A percentile compares a stretch with the other conserved stretches of the same genome.
phyloP scores from a whole-genome alignment of 2,888 invertebrate genomes.

The Pachliopta kotzebuea region DNA sequence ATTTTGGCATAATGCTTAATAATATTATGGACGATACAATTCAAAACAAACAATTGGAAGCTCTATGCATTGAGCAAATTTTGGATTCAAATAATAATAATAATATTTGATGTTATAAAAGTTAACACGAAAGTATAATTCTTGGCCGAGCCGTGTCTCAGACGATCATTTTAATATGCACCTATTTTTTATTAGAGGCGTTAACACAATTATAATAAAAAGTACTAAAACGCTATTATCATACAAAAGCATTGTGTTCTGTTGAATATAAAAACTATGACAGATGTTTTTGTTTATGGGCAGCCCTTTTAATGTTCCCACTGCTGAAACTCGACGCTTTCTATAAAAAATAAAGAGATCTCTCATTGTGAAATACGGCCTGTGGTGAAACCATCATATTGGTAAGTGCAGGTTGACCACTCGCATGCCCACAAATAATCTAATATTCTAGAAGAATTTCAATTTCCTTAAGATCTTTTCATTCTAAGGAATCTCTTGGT shows the following conservation, averaged over 20 bases:
- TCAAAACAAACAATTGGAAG: slow-evolving; percentile 47
- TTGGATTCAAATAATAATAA: slow-evolving; percentile 34
- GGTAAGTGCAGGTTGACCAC: no score
- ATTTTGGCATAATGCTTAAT: slow-evolving; percentile 26
- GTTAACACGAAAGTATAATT: slow-evolving; percentile 26
- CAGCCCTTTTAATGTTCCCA: no score
- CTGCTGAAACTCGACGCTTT: no score
- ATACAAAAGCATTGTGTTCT: not conserved
- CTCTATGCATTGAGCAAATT: slow-evolving; percentile 66
- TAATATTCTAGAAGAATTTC: not conserved
- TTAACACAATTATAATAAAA: not conserved
- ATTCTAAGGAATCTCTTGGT: not conserved
- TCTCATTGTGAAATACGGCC: no score
- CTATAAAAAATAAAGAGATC: no score
- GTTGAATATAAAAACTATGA: not conserved
- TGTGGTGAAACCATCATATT: no score
- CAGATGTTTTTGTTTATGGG: not conserved
- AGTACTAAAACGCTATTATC: not conserved
- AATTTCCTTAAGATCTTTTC: not conserved
- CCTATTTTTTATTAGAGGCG: slow-evolving; percentile 4
- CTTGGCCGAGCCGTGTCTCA: slow-evolving; percentile 32
- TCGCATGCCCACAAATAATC: not conserved
- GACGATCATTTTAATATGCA: slow-evolving; percentile 16
- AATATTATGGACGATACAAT: slow-evolving; percentile 22
- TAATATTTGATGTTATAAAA: slow-evolving; percentile 12